Evolutionary conservation across 2,797 vertebrate species (phyloP).

Genomic region (Pantherophis vulpinus): DNA sequence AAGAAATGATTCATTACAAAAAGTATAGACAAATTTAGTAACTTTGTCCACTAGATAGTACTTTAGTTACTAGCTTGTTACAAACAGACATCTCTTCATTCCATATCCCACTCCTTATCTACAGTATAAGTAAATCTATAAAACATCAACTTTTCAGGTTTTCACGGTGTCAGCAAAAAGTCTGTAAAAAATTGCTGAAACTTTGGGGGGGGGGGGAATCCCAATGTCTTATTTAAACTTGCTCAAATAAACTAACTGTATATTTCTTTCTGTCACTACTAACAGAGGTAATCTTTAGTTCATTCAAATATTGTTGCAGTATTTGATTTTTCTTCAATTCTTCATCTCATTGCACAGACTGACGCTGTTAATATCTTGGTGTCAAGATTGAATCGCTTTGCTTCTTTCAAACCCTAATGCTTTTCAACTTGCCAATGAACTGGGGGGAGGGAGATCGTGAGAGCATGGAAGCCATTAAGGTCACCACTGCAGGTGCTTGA

Average conservation of each 20-base stretch:
- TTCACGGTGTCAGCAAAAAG: background rate
- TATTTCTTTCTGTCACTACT: background rate
- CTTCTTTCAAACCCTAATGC: too few relatives aligned
- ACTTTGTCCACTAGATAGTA: background rate
- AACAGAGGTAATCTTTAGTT: background rate
- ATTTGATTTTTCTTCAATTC: background rate
- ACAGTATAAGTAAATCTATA: background rate
- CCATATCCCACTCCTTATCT: background rate
- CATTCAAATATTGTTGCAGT: background rate
- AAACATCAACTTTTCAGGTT: background rate
- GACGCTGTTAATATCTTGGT: background rate
- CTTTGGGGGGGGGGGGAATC: fast-evolving
- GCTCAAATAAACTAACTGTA: background rate
- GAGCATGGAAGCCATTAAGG: too few relatives aligned
- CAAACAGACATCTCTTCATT: background rate
- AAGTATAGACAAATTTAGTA: background rate
- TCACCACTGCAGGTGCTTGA: too few relatives aligned
- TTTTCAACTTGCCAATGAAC: too few relatives aligned
- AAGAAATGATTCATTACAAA: background rate
- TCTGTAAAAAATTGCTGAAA: background rate
- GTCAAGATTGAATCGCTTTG: too few relatives aligned
- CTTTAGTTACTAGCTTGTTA: background rate
- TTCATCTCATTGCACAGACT: background rate
- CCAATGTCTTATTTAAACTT: background rate
- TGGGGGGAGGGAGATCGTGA: too few relatives aligned